Percentiles rank a stretch among this genome's conserved stretches.
phyloP scores from a whole-genome alignment of 2,888 invertebrate species.

The Teleogryllus oceanicus region DNA sequence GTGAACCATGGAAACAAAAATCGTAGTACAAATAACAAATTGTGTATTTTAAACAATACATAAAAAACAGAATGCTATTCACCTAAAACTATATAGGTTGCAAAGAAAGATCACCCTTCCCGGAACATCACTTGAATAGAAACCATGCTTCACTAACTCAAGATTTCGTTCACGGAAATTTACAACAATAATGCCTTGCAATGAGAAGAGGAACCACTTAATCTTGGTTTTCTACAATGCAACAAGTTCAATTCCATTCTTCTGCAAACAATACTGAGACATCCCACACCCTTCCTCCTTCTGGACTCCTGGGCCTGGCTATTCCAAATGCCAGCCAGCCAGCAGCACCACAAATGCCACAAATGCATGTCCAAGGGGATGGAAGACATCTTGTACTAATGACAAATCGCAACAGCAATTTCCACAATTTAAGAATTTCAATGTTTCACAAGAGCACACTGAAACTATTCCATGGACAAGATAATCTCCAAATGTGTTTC shows the following conservation, averaged over 20 bases:
- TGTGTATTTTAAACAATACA: slow-evolving; percentile 2
- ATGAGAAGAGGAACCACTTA: slow-evolving; percentile 2
- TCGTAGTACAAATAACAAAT: slow-evolving; percentile 20
- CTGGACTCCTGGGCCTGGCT: neutral
- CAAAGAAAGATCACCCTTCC: neutral
- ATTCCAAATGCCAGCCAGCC: neutral
- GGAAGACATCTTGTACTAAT: slow-evolving; percentile 18
- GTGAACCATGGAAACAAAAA: slow-evolving; percentile 20
- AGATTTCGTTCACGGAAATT: neutral
- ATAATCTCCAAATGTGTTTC: no score
- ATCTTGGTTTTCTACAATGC: slow-evolving; percentile 9
- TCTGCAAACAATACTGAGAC: slow-evolving; percentile 18
- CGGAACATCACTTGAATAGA: slow-evolving; percentile 18
- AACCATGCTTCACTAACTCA: neutral
- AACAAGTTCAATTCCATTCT: neutral
- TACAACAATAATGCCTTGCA: neutral
- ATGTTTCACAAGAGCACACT: no score
- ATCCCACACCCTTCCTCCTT: neutral
- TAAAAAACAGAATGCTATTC: neutral
- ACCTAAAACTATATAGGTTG: neutral
- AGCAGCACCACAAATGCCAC: neutral
- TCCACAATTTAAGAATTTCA: neutral
- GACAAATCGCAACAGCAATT: neutral
- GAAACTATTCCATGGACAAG: no score
- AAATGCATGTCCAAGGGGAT: slow-evolving; percentile 2